Evolutionary conservation across 1,140 invertebrate species (phyloP).

Genomic region (Sitodiplosis mosellana): DNA sequence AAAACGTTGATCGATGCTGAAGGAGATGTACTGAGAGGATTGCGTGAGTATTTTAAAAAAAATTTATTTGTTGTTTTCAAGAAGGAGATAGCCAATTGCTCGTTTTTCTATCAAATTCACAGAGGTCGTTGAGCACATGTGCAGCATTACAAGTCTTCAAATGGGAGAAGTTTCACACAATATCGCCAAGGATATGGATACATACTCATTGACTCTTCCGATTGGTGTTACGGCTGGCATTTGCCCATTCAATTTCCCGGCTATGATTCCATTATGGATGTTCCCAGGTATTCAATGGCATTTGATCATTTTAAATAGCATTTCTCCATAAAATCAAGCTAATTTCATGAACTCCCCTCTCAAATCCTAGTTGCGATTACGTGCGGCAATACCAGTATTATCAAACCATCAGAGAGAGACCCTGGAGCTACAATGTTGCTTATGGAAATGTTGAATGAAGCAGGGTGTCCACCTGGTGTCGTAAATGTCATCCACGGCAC

Average conservation of each 20-base stretch:
- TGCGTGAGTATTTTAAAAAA: slow-evolving; percentile 46
- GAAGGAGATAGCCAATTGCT: too few species aligned
- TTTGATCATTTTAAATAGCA: too few species aligned
- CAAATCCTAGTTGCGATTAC: too few species aligned
- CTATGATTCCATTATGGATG: slow-evolving; percentile 99
- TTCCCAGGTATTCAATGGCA: too few species aligned
- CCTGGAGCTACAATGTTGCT: slow-evolving; percentile 92
- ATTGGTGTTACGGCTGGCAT: slow-evolving; percentile 43
- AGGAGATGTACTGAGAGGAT: slow-evolving; percentile 90
- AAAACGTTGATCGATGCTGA: slow-evolving; percentile 95
- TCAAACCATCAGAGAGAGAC: slow-evolving; percentile 91
- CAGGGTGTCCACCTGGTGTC: slow-evolving; percentile 54
- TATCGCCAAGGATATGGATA: slow-evolving; percentile 88
- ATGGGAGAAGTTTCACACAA: slow-evolving; percentile 84
- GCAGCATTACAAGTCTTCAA: slow-evolving; percentile 76
- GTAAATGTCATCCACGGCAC: slow-evolving; percentile 93
- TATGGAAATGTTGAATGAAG: slow-evolving; percentile 72
- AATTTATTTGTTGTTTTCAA: too few species aligned
- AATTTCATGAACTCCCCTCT: too few species aligned
- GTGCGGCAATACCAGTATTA: slow-evolving; percentile 63
- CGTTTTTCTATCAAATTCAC: slow-evolving; percentile 13
- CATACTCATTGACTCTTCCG: slow-evolving; percentile 72
- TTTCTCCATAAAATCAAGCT: too few species aligned
- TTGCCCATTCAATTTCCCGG: slow-evolving; percentile 91
- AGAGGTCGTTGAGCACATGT: slow-evolving; percentile 95